Evolutionary conservation across 37 sponge, comb jelly and placozoan genomes (phyloP), one percentile per base, ranked within the genome.

Genomic region (Cliona cf. orientalis): DNA sequence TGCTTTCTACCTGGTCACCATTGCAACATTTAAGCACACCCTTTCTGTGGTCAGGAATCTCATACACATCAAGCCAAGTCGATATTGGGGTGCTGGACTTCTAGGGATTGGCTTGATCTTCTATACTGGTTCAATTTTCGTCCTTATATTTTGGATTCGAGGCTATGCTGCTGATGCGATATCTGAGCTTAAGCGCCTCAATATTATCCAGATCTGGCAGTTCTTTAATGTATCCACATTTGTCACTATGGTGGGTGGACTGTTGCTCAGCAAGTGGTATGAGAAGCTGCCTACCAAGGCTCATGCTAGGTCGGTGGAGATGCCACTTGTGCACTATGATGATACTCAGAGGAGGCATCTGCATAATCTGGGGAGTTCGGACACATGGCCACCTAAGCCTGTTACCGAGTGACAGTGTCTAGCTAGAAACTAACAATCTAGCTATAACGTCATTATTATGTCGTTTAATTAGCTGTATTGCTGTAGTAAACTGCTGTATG

Each of bases 1-100:
- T 78, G 90, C 85, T 17, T 84, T 89, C 69, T 78, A 71, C 58
- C 69, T 89, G 5, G 80, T 78, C 9, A 71, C 80, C 2, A 66
- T 66, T 0, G 64, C 59, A 11, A 62, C 55, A 36, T 83, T 89
- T 46, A 39, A 38, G 9, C 56, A 57, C 34, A 40, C 57, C 37
- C 84, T 89, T 59, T 17, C 37, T 11, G 46, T 74, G 34, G 69
- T 72, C 36, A 89, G 79, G n/a, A 43, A 84, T 28, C 42, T 89
- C 59, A 23, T 74, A 29, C 74, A 79, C 31, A 36, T 89, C 43
- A 77, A 67, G n/a, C 74, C 40, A 28, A 53, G 63, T 32, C 57
- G 45, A 11, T 32, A 57, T n/a, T 89, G 90, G 90, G 85, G 90
- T 0, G 34, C 71, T 2, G 3, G 59, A 34, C 68, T 82, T 23